Evolutionary conservation across 2,888 invertebrate species (phyloP).

Genomic region (Gibbula magus): DNA sequence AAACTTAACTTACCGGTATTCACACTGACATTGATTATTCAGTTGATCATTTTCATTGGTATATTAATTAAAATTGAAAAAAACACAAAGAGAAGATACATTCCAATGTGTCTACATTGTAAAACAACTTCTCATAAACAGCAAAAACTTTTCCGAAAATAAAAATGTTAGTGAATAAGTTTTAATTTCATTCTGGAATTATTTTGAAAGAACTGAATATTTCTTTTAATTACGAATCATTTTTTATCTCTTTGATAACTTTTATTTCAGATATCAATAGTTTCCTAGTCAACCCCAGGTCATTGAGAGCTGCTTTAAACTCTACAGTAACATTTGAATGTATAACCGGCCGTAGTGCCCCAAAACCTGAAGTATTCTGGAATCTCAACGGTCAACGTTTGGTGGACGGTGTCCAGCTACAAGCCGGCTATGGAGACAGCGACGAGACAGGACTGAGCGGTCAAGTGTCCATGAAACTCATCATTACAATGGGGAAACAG

Average conservation of each 20-base stretch:
- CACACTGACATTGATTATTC: too few species aligned
- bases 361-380: slow-evolving; percentile 58
- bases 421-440: slow-evolving; percentile 55
- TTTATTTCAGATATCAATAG: slow-evolving; percentile 63
- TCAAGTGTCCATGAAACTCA: slow-evolving; percentile 60
- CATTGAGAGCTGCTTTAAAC: slow-evolving; percentile 50
- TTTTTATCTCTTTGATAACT: too few species aligned
- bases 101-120: too few species aligned
- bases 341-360: slow-evolving; percentile 60
- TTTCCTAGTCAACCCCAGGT: slow-evolving; percentile 60
- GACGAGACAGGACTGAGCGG: slow-evolving; percentile 45
- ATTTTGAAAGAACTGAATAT: too few species aligned
- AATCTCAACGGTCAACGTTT: slow-evolving; percentile 57
- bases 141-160: background rate
- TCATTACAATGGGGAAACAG: slow-evolving; percentile 44
- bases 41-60: too few species aligned
- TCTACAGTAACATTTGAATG: slow-evolving; percentile 59
- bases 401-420: slow-evolving; percentile 51
- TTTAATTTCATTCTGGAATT: too few species aligned
- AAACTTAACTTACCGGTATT: too few species aligned
- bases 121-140: too few species aligned
- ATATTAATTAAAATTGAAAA: too few species aligned
- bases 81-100: too few species aligned
- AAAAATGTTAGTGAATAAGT: background rate
- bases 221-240: too few species aligned